phyloP scores from a whole-genome alignment of 2,113 vertebrate species.

The Saguinus imperator region DNA sequence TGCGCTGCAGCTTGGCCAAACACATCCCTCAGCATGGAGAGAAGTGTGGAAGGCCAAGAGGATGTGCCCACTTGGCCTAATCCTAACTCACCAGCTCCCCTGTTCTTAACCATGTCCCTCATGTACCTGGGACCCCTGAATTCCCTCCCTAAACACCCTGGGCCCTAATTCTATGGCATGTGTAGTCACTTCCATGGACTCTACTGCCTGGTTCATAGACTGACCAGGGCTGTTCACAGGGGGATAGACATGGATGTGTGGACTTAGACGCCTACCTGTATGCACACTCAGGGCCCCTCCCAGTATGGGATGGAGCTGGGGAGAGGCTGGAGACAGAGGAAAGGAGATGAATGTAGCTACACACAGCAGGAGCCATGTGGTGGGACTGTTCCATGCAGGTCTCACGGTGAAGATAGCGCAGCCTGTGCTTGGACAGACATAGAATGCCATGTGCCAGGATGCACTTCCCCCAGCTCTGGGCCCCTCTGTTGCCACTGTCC shows the following conservation, averaged over 20 bases:
- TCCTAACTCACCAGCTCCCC: too few relatives aligned
- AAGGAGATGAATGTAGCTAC: not conserved
- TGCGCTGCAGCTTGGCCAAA: not conserved
- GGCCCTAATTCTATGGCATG: not conserved
- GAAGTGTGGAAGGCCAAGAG: not conserved
- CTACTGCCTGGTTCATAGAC: not conserved
- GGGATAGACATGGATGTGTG: not conserved
- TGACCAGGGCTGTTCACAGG: not conserved
- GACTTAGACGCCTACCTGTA: not conserved
- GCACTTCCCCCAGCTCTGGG: not conserved
- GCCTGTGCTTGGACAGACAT: not conserved
- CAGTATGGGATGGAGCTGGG: not conserved
- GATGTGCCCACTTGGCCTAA: not conserved
- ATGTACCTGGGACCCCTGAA: not conserved
- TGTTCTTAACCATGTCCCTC: not conserved
- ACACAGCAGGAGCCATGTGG: accelerated
- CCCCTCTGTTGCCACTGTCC: not conserved
- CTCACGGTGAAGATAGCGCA: accelerated
- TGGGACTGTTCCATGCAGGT: not conserved
- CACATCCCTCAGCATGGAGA: not conserved
- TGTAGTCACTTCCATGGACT: accelerated
- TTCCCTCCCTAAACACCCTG: not conserved
- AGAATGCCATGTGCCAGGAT: not conserved
- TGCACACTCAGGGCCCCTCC: not conserved
- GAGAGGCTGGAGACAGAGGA: not conserved